These are phyloP conservation scores for Pachypeltis micranthus DNA, from an alignment of 1,140 invertebrate species.

Conservation along the genomic window DNA sequence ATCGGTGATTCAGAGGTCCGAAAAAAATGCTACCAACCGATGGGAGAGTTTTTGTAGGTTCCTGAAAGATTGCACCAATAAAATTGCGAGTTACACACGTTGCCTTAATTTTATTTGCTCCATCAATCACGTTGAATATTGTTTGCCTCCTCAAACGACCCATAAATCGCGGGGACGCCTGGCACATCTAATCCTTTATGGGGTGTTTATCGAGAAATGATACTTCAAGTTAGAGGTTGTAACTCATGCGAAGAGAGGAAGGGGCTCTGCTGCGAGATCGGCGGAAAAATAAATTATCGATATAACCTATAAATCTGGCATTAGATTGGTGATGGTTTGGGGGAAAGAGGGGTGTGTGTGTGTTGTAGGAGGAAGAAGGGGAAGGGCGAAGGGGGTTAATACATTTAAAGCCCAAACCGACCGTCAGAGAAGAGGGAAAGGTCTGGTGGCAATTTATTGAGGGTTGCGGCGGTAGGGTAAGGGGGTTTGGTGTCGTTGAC, in stretches of 20 bases:
- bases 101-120: too few relatives aligned
- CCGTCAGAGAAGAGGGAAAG: neutral
- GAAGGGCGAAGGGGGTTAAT: neutral
- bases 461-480: too few relatives aligned
- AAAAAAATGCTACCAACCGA: too few relatives aligned
- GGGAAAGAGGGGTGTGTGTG: neutral
- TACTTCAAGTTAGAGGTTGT: constrained; percentile 3
- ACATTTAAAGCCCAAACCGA: neutral
- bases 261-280: neutral
- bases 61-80: too few relatives aligned
- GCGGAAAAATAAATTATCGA: constrained; percentile 12
- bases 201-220: constrained; percentile 11
- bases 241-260: neutral
- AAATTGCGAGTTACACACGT: too few relatives aligned
- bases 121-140: too few relatives aligned
- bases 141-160: too few relatives aligned
- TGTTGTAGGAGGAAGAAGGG: neutral
- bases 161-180: neutral
- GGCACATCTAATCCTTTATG: constrained; percentile 4
- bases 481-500: too few relatives aligned
- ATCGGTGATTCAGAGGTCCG: too few relatives aligned
- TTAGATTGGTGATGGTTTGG: neutral
- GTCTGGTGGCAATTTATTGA: neutral
- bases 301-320: constrained; percentile 6
- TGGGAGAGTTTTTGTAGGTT: too few relatives aligned